These are phyloP conservation scores for Acipenser ruthenus DNA, from an alignment of 2,797 vertebrate species.

Conservation along the genomic window DNA sequence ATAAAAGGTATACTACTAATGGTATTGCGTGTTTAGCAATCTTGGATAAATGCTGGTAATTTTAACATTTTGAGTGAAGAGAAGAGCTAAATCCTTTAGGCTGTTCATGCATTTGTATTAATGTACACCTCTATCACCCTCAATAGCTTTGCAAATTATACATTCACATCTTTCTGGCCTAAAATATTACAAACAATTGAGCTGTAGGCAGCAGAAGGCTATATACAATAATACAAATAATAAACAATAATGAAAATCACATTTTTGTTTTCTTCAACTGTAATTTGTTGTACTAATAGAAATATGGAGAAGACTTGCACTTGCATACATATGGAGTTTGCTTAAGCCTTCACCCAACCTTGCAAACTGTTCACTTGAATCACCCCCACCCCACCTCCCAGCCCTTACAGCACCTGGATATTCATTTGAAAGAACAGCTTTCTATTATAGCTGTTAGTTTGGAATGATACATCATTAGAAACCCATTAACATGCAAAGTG, in stretches of 20 bases:
- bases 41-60: slow-evolving; percentile 23
- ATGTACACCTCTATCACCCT: slow-evolving; percentile 18
- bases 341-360: too few species aligned
- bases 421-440: too few species aligned
- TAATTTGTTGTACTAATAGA: too few species aligned
- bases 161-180: slow-evolving; percentile 20
- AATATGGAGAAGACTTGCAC: too few species aligned
- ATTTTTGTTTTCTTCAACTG: slow-evolving; percentile 21
- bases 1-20: slow-evolving; percentile 22
- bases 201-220: slow-evolving; percentile 25
- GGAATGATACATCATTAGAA: too few species aligned
- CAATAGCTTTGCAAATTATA: slow-evolving; percentile 21
- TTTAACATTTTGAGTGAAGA: slow-evolving; percentile 23
- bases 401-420: too few species aligned
- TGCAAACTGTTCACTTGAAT: too few species aligned
- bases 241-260: slow-evolving; percentile 14
- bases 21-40: slow-evolving; percentile 13
- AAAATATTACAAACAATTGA: slow-evolving; percentile 27
- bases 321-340: too few species aligned
- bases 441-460: too few species aligned
- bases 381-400: too few species aligned
- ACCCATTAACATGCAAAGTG: too few species aligned
- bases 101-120: slow-evolving; percentile 16
- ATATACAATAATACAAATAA: slow-evolving; percentile 23
- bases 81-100: slow-evolving; percentile 22